Evolutionary conservation across 2,888 invertebrate species (phyloP).

Genomic region (Conomelus anceps): DNA sequence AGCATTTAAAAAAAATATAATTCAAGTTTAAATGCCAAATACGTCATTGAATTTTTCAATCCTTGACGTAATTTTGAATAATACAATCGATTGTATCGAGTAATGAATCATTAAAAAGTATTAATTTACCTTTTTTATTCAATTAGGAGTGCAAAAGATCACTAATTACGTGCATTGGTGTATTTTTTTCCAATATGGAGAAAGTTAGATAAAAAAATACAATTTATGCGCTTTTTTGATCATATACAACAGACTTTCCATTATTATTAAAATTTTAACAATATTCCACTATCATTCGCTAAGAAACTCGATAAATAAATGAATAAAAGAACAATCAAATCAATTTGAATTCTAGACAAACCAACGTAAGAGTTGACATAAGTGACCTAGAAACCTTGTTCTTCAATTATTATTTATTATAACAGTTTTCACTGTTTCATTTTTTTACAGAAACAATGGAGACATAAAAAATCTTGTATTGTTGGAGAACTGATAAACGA

Average conservation of each 20-base stretch:
- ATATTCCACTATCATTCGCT: background rate
- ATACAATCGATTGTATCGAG: background rate
- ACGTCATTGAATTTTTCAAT: background rate
- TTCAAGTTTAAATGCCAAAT: background rate
- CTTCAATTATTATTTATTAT: background rate
- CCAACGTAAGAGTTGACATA: background rate
- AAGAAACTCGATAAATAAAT: no score
- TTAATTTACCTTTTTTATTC: background rate
- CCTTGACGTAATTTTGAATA: background rate
- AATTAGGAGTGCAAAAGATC: background rate
- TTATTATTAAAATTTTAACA: background rate
- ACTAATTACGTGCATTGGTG: background rate
- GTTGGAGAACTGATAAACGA: background rate
- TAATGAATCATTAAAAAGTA: background rate
- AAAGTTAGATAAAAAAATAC: background rate
- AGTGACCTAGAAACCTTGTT: background rate
- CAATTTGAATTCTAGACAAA: background rate
- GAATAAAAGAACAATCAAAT: no score
- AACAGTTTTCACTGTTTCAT: background rate
- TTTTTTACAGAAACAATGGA: background rate
- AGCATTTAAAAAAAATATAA: background rate
- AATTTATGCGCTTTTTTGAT: background rate
- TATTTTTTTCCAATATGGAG: background rate
- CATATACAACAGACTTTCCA: background rate
- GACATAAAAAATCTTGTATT: background rate